Evolutionary conservation across 2,888 invertebrate species (phyloP), one percentile per base, ranked within the genome.

Genomic region (Andrena trimmerana): DNA sequence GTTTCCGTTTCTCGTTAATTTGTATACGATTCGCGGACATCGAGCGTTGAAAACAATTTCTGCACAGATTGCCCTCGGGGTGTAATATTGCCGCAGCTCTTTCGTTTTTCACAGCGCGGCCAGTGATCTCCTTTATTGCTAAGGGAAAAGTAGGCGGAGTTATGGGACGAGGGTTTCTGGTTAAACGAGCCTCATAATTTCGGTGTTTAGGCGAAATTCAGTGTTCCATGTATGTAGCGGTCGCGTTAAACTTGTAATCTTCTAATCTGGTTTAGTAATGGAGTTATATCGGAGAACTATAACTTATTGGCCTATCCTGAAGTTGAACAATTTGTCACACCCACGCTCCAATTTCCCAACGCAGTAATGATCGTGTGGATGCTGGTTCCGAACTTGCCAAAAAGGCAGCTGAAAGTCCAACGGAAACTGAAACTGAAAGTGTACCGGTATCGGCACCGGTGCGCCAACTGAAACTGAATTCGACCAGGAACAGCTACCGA

Each of bases 261-360:
- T 68, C 81, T 80, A 81, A 81, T 80, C 81, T 72, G 81, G 72
- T 81, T 81, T 73, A 81, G 72, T 81, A 81, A 80, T 68, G 72
- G 57, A 81, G 81, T 81, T 81, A 67, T 68, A 81, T 72, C 66
- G 72, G 67, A 6, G 71, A 72, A 57, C 67, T 72, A 27, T 67
- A 81, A 72, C 66, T 72, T 81, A 81, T 81, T 65, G 68, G 57
- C 20, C 62, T 8, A 57, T 50, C 63, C 72, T 33, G 72, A 80
- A 81, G 54, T 81, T 52, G 63, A 59, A 67, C 67, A 59, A 81
- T 81, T 81, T 81, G 81, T 80, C 81, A 68, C 54, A 16, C 20
- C 54, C 52, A 8, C 36, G 68, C 54, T 69, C 66, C 10, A 65
- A 74, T 66, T 72, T 70, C 80, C 50, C 68, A 16, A 52, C 27